Evolutionary conservation across 2,797 vertebrate species (phyloP).

Genomic region (Knipowitschia caucasica): DNA sequence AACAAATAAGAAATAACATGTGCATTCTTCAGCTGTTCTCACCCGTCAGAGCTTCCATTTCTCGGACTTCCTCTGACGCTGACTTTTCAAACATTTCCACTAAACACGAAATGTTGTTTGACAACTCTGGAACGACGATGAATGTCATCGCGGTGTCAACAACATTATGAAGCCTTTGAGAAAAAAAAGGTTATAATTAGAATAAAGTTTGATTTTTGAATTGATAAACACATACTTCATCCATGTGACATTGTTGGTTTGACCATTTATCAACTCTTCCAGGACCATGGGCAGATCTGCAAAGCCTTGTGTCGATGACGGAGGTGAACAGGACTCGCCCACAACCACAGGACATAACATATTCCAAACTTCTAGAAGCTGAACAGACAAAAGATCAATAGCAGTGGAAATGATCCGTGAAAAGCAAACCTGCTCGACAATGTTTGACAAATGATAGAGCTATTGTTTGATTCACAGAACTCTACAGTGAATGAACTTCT

Average conservation of each 20-base stretch:
- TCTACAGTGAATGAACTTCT: too few species aligned
- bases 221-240: conserved; percentile 53
- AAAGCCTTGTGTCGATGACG: conserved; percentile 36
- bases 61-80: conserved; percentile 23
- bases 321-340: conserved; percentile 12
- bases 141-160: conserved; percentile 51
- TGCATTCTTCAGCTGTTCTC: conserved; percentile 28
- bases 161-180: conserved; percentile 61
- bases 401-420: background rate
- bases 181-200: too few species aligned
- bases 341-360: conserved; percentile 45
- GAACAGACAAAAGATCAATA: conserved; percentile 3
- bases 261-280: conserved; percentile 54
- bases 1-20: background rate
- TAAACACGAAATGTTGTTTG: conserved; percentile 35
- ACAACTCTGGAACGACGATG: conserved; percentile 42
- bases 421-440: background rate
- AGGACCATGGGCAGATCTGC: conserved; percentile 49
- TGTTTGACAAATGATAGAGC: background rate
- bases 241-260: conserved; percentile 63
- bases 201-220: background rate
- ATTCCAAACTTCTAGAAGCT: conserved; percentile 50
- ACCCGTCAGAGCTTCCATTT: conserved; percentile 60
- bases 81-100: conserved; percentile 48
- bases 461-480: background rate